Base-by-base conservation (phyloP, 2,797 vertebrate genomes). In the Phataginus tricuspis region DNA sequence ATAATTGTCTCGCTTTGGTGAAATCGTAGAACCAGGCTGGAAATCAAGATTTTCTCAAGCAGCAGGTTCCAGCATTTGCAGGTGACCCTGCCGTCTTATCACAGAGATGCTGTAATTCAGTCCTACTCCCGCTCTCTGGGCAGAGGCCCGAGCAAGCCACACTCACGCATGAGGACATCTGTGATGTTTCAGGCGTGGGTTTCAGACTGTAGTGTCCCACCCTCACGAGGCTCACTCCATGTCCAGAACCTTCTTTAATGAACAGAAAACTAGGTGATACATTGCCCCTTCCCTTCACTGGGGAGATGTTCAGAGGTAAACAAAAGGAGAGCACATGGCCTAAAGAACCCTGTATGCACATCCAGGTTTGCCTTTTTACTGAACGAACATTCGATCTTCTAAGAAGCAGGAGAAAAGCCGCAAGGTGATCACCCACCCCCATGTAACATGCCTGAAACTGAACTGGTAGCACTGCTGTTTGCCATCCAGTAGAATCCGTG, bases 351-450 rank as follows among this genome's bases (percentile, higher is more conserved):
- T 37, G 12, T 11, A 31, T 37, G 37, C 45, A 19, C 19, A 8
- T 51, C n/a, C 31, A 39, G 68, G 15, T 78, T 61, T 82, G 74
- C 16, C 5, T 74, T 88, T 80, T 91, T 87, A 90, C 39, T 78
- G 55, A 61, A 69, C 49, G 77, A 91, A 90, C 25, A 77, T 77
- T 85, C 71, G 39, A 13, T 57, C 31, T 39, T 80, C 31, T 42
- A 53, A n/a, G 15, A 80, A 91, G n/a, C 31, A 91, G 37, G 16
- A 49, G 29, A 66, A 55, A 83, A 57, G 18, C 37, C 49, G 39
- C 39, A 83, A 57, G 42, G 74, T 19, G 21, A 25, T 42, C 45
- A 18, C 51, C 21, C 64, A 72, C 18, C 25, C 11, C 29, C n/a
- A 63, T 0, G 1, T 31, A 37, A 31, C 0, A 0, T 4, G 29